phyloP scores from a whole-genome alignment of 1,140 invertebrate genomes.

The Hesperophylax magnus region DNA sequence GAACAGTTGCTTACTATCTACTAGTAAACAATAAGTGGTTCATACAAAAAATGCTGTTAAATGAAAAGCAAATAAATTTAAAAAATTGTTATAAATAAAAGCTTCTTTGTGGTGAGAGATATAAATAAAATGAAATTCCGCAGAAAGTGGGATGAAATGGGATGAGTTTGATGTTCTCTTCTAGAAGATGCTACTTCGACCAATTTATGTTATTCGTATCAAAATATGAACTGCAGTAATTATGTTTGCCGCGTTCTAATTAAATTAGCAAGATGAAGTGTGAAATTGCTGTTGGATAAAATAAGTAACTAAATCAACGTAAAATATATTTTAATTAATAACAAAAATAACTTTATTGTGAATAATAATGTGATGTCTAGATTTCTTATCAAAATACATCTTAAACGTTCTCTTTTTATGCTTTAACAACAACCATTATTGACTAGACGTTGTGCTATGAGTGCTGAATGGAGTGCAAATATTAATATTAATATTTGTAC shows the following conservation, averaged over 20 bases:
- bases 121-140: slow-evolving; percentile 3
- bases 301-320: background rate
- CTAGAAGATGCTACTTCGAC: background rate
- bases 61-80: slow-evolving; percentile 27
- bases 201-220: too few relatives aligned
- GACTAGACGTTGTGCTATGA: slow-evolving; percentile 35
- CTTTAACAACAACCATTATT: slow-evolving; percentile 48
- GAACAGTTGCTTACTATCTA: slow-evolving; percentile 52
- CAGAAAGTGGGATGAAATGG: slow-evolving; percentile 7
- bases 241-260: too few relatives aligned
- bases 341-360: slow-evolving; percentile 36
- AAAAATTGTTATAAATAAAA: slow-evolving; percentile 40
- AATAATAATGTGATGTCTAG: background rate
- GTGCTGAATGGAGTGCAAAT: slow-evolving; percentile 9
- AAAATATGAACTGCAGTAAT: too few relatives aligned
- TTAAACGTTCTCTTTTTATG: slow-evolving; percentile 40
- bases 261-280: too few relatives aligned
- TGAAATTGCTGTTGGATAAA: too few relatives aligned
- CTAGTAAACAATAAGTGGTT: slow-evolving; percentile 45
- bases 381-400: slow-evolving; percentile 22
- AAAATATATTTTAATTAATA: slow-evolving; percentile 38
- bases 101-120: slow-evolving; percentile 16
- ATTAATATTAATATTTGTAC: background rate
- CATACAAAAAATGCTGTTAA: slow-evolving; percentile 44
- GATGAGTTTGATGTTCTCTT: background rate